Evolutionary conservation across 2,888 invertebrate species (phyloP).

Genomic region (Pristionchus fissidentatus): DNA sequence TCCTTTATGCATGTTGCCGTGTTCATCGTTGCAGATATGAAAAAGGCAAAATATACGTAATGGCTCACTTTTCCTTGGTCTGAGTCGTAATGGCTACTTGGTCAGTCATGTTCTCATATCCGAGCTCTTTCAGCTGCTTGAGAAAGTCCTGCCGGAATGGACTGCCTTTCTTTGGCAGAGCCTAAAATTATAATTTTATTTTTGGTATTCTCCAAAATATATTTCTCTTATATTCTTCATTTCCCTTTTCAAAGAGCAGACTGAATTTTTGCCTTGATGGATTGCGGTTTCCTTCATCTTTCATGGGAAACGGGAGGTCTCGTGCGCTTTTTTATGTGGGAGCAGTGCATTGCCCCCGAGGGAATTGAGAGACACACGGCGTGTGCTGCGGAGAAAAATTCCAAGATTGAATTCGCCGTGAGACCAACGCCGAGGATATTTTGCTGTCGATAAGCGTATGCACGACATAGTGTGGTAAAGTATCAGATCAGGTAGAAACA

Average conservation of each 20-base stretch:
- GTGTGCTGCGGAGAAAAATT: background rate
- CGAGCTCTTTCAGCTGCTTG: slow-evolving; percentile 68
- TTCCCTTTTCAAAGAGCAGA: background rate
- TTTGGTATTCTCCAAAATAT: background rate
- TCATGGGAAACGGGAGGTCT: background rate
- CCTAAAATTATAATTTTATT: background rate
- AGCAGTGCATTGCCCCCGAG: slow-evolving; percentile 32
- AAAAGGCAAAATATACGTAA: no score
- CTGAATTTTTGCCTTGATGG: background rate
- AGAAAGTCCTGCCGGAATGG: slow-evolving; percentile 70
- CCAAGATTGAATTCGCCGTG: no score
- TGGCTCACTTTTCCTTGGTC: slow-evolving; percentile 71
- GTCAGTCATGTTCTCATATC: slow-evolving; percentile 74
- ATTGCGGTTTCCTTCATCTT: background rate
- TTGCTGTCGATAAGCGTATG: no score
- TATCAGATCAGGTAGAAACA: no score
- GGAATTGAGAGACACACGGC: background rate
- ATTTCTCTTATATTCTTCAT: background rate
- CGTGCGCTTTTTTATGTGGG: slow-evolving; percentile 55
- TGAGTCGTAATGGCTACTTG: slow-evolving; percentile 74
- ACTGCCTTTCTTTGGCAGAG: slow-evolving; percentile 59
- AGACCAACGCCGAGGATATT: no score
- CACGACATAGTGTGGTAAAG: no score
- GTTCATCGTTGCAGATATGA: background rate
- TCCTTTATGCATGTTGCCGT: no score